Evolutionary conservation across 2,113 vertebrate genomes (phyloP).

Genomic region (Eulacestoma nigropectus): DNA sequence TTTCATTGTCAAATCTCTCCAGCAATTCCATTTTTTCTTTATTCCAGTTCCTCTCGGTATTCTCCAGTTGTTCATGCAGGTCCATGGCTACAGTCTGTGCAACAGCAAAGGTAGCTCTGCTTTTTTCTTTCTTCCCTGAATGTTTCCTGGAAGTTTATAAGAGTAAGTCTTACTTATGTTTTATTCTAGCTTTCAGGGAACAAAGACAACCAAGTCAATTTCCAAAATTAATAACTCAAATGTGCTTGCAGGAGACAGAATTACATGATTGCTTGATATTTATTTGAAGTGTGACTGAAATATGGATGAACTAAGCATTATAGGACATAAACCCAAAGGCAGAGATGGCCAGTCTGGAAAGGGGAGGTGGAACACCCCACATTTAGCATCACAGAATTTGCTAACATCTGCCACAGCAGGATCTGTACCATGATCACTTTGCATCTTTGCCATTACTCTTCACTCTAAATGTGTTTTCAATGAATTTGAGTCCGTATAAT

Average conservation of each 20-base stretch:
- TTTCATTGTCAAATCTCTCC: slow-evolving; percentile 90
- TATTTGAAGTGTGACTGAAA: background rate
- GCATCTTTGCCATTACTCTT: background rate
- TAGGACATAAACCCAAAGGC: background rate
- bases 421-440: background rate
- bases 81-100: slow-evolving; percentile 81
- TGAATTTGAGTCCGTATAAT: background rate
- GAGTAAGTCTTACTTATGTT: slow-evolving; percentile 61
- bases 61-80: slow-evolving; percentile 81
- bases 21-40: slow-evolving; percentile 89
- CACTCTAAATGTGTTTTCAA: background rate
- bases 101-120: slow-evolving; percentile 71
- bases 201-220: background rate
- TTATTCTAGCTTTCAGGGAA: slow-evolving; percentile 63
- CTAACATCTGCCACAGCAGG: background rate
- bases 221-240: background rate
- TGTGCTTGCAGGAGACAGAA: background rate
- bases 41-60: slow-evolving; percentile 82
- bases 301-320: background rate
- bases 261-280: background rate
- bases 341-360: background rate
- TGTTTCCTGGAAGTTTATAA: slow-evolving; percentile 66
- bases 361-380: background rate
- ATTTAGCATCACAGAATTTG: background rate
- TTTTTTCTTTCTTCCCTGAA: slow-evolving; percentile 72